A percentile compares a stretch with the other conserved stretches of the same genome.
phyloP scores from a whole-genome alignment of 1,140 invertebrate genomes.

The Stegodyphus dumicola region DNA sequence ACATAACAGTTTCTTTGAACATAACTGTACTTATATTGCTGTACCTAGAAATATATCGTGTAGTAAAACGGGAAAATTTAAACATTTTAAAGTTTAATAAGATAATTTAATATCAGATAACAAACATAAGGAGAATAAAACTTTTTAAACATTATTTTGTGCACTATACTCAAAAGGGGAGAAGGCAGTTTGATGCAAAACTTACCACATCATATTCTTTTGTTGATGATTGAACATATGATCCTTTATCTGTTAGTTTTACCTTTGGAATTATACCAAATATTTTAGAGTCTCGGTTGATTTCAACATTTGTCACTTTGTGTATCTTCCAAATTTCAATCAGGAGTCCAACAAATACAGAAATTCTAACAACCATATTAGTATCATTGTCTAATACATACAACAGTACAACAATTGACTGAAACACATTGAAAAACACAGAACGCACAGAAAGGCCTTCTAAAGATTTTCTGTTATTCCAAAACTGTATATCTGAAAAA shows the following conservation, averaged over 20 bases:
- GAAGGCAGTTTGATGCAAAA: background rate
- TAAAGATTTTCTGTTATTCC: conserved; percentile 96
- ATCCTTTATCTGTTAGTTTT: conserved; percentile 91
- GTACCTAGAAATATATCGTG: too few relatives aligned
- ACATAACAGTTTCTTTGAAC: too few relatives aligned
- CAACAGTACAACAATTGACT: conserved; percentile 92
- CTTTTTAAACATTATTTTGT: too few relatives aligned
- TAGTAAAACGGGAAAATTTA: too few relatives aligned
- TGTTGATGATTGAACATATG: conserved; percentile 95
- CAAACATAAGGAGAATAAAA: too few relatives aligned
- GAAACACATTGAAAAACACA: conserved; percentile 99
- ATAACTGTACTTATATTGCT: too few relatives aligned
- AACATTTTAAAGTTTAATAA: too few relatives aligned
- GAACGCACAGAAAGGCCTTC: conserved; percentile 97
- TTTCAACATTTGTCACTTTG: conserved; percentile 81
- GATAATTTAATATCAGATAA: too few relatives aligned
- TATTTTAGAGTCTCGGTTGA: conserved; percentile 79
- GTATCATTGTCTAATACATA: conserved; percentile 99
- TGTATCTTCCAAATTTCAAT: conserved; percentile 99
- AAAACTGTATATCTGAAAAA: conserved; percentile 95
- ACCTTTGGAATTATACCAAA: conserved; percentile 86
- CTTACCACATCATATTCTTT: conserved; percentile 88
- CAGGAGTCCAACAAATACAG: conserved; percentile 90
- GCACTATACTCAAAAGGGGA: too few relatives aligned
- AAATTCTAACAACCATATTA: conserved; percentile 93